A percentile compares a stretch with the other conserved stretches of the same genome.
These are phyloP conservation scores for Echeneis naucrates DNA, from an alignment of 2,797 vertebrate genomes.

Conservation along the genomic window DNA sequence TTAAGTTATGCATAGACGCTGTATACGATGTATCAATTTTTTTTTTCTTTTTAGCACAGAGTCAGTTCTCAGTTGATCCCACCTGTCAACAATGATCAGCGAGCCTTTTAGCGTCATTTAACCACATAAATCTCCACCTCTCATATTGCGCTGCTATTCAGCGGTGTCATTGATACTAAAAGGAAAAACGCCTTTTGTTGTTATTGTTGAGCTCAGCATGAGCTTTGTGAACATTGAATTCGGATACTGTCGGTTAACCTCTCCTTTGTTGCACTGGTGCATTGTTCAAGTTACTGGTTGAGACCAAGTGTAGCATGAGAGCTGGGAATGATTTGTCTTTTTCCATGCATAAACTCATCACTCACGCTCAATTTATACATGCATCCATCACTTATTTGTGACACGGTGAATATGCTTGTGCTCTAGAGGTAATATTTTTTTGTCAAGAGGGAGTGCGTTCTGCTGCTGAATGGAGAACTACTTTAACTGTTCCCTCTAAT, in stretches of 20 bases:
- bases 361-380: slow-evolving; percentile 83
- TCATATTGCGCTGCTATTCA: slow-evolving; percentile 82
- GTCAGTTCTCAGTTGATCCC: slow-evolving; percentile 78
- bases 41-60: slow-evolving; percentile 46
- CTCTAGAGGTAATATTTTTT: slow-evolving; percentile 74
- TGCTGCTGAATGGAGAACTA: slow-evolving; percentile 65
- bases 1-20: slow-evolving; percentile 63
- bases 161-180: slow-evolving; percentile 83
- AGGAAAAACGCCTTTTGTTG: slow-evolving; percentile 85
- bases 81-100: slow-evolving; percentile 85
- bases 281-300: slow-evolving; percentile 82
- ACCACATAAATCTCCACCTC: slow-evolving; percentile 83
- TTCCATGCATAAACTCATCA: slow-evolving; percentile 85
- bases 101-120: slow-evolving; percentile 84
- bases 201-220: slow-evolving; percentile 84
- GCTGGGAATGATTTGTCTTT: slow-evolving; percentile 82
- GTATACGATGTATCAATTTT: slow-evolving; percentile 50
- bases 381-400: slow-evolving; percentile 86
- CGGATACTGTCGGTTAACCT: slow-evolving; percentile 85
- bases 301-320: slow-evolving; percentile 79
- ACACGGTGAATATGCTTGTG: slow-evolving; percentile 80
- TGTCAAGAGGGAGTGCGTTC: slow-evolving; percentile 72
- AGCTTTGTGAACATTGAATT: slow-evolving; percentile 86
- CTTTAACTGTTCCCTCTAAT: slow-evolving; percentile 64
- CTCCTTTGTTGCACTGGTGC: slow-evolving; percentile 81